Base-by-base conservation (phyloP, 1,140 invertebrate species). In the Scaptomyza montana region DNA sequence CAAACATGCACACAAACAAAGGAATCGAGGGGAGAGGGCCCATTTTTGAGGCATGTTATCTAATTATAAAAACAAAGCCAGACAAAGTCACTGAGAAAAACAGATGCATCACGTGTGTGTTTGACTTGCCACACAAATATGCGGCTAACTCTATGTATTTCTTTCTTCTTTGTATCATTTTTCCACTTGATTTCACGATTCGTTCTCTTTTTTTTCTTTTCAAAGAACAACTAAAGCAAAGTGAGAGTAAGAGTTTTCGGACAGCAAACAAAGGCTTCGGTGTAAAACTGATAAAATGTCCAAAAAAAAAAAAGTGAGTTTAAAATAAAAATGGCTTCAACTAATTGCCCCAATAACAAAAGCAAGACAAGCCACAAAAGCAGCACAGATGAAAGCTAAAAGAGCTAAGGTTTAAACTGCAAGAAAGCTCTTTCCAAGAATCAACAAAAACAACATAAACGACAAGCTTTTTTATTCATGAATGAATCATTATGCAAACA, bases 61-160 rank as follows among this genome's bases (percentile, higher is more conserved):
- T 82, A 82, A 82, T 82, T 78, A 76, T 82, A 82, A 65, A 71
- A 45, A 69, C 60, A 76, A 64, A 56, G 68, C 43, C 50, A 41
- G 25, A 46, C 36, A 57, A n/a, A 50, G 36, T 49, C 54, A 55
- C 41, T 30, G 36, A 10, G 8, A 33, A 33, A 33, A 36, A 36
- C 19, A 57, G 43, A 59, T 47, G 56, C 43, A 59, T 57, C 55
- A 57, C 55, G 55, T 57, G 55, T 13, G 36, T 12, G 36, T 45
- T 28, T 43, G 12, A 57, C 39, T 43, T 56, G 41, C 55, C 49
- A 45, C 55, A 57, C 10, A 41, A 45, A 57, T 45, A 19, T 45
- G 55, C 55, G 16, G 25, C 43, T 19, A 62, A 47, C 47, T 57
- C 3, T 4, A 25, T 25, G 2, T 0, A 57, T 59, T 43, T 43